Conservation (phyloP, 2,113 vertebrate species). For the Connochaetes taurinus region DNA sequence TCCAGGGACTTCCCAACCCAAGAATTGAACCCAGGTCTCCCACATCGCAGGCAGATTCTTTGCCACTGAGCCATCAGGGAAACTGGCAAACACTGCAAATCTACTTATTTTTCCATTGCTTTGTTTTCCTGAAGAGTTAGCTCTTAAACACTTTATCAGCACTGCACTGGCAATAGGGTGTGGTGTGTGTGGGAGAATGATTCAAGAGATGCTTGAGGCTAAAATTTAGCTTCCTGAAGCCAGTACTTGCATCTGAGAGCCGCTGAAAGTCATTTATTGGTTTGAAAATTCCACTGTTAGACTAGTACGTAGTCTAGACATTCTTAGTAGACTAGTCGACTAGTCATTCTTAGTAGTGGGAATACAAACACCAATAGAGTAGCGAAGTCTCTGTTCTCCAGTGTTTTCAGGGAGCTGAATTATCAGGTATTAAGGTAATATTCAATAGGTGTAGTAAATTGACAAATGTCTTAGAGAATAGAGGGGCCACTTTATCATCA, state of each 20-base stretch:
- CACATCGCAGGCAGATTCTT: background rate
- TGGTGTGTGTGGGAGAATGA: background rate
- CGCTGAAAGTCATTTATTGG: background rate
- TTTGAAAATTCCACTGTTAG: background rate
- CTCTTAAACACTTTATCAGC: background rate
- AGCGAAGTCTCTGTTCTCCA: background rate
- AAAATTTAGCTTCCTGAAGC: background rate
- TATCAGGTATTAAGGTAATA: background rate
- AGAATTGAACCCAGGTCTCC: background rate
- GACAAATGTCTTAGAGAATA: background rate
- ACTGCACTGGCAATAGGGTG: rapidly evolving
- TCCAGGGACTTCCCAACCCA: background rate
- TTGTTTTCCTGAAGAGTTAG: background rate
- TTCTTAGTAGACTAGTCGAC: background rate
- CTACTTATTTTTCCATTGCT: no score
- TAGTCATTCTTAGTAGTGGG: background rate
- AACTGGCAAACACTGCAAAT: rapidly evolving
- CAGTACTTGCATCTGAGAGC: background rate
- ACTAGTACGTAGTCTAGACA: background rate
- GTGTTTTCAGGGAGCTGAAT: background rate
- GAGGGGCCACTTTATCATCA: rapidly evolving
- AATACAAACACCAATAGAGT: rapidly evolving
- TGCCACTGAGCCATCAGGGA: background rate
- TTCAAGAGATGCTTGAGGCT: no score
- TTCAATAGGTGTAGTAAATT: background rate